Conservation (phyloP, 2,113 vertebrate genomes). For the Platysteira castanea region DNA sequence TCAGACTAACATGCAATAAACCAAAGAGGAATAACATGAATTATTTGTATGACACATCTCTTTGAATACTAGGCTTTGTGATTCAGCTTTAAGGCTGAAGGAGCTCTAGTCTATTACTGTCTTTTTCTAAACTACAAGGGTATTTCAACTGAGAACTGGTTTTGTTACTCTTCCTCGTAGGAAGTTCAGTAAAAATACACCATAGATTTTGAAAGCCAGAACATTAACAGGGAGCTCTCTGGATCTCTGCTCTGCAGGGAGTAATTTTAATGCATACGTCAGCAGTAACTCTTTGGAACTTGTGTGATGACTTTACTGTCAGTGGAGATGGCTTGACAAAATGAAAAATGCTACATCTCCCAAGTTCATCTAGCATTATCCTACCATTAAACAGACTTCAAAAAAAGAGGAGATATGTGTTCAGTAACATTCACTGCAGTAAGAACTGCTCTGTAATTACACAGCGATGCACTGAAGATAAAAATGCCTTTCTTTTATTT, state of each 20-base stretch:
- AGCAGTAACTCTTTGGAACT: slow-evolving; percentile 36
- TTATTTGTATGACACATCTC: background rate
- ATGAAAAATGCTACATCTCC: slow-evolving; percentile 18
- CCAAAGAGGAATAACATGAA: background rate
- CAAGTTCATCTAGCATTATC: slow-evolving; percentile 14
- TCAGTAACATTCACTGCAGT: background rate
- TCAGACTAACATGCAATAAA: background rate
- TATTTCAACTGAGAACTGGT: slow-evolving; percentile 10
- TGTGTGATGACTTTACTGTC: slow-evolving; percentile 24
- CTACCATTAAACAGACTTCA: slow-evolving; percentile 4
- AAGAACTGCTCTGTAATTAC: slow-evolving; percentile 15
- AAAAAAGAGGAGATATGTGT: background rate
- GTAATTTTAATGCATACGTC: slow-evolving; percentile 33
- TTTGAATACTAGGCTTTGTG: background rate
- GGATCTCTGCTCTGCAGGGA: slow-evolving; percentile 35
- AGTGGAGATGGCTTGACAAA: background rate
- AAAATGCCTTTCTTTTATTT: background rate
- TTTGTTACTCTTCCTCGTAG: background rate
- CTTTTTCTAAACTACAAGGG: background rate
- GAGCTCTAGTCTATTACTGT: background rate
- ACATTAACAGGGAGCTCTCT: slow-evolving; percentile 16
- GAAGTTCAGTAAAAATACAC: slow-evolving; percentile 17
- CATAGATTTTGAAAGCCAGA: background rate
- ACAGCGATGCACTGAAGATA: background rate
- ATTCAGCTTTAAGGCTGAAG: background rate